A percentile compares a stretch with the other conserved stretches of the same genome.
Evolutionary conservation across 2,888 invertebrate genomes (phyloP).

Genomic region (Melipona bicolor): DNA sequence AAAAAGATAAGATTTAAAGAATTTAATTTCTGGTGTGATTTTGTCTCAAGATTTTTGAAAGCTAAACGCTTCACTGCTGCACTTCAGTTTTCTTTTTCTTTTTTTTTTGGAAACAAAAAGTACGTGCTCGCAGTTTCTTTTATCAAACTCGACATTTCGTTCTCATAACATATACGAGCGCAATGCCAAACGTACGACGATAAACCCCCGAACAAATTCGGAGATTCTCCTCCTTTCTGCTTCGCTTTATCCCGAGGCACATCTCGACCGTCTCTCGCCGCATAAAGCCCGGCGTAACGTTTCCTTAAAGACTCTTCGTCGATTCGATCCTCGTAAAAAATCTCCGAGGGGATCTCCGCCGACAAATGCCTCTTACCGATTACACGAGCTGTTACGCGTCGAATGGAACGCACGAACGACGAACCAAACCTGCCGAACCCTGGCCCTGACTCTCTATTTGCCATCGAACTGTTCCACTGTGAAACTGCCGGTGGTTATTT

Average conservation of each 20-base stretch:
- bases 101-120: too few species aligned
- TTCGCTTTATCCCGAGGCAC: not conserved
- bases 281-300: not conserved
- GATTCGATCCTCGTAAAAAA: slow-evolving; percentile 17
- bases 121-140: too few species aligned
- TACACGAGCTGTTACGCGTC: slow-evolving; percentile 28
- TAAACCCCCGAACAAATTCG: too few species aligned
- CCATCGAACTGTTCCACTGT: slow-evolving; percentile 41
- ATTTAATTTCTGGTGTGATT: too few species aligned
- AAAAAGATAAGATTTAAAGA: too few species aligned
- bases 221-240: not conserved
- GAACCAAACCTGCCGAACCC: slow-evolving; percentile 7
- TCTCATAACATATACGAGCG: too few species aligned
- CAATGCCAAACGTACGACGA: too few species aligned
- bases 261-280: not conserved
- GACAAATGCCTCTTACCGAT: slow-evolving; percentile 22
- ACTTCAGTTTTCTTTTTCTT: too few species aligned
- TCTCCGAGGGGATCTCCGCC: not conserved
- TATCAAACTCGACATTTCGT: too few species aligned
- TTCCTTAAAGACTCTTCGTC: not conserved
- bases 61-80: too few species aligned
- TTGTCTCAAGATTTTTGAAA: too few species aligned
- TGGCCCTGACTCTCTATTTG: slow-evolving; percentile 50
- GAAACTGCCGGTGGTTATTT: slow-evolving; percentile 29
- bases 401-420: slow-evolving; percentile 19